Evolutionary conservation across 2,797 vertebrate genomes (phyloP).

Genomic region (Otus scops): DNA sequence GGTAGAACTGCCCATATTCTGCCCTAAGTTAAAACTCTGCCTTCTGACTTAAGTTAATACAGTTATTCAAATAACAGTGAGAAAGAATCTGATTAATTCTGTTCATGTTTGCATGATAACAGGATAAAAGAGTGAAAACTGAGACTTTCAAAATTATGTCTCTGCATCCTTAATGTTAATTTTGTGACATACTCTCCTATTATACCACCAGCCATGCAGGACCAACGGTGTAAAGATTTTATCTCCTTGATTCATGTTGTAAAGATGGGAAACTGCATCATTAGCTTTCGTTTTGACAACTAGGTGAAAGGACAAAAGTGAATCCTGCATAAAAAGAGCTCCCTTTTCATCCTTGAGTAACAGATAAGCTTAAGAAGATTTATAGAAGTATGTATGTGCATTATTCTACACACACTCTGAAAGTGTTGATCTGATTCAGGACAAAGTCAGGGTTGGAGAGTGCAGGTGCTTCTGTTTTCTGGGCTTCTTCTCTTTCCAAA

Average conservation of each 20-base stretch:
- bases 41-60: not conserved
- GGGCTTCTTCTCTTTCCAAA: not conserved
- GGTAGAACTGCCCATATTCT: not conserved
- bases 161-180: not conserved
- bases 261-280: slow-evolving; percentile 4
- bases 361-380: not conserved
- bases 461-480: not conserved
- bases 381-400: not conserved
- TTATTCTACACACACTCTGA: not conserved
- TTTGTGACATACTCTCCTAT: not conserved
- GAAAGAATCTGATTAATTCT: not conserved
- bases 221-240: not conserved
- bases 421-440: not conserved
- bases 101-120: not conserved
- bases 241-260: not conserved
- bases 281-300: slow-evolving; percentile 38
- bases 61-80: not conserved
- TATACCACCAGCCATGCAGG: not conserved
- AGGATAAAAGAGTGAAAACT: not conserved
- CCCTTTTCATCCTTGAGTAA: not conserved
- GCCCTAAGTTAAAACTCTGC: not conserved
- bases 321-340: slow-evolving; percentile 14
- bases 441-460: not conserved
- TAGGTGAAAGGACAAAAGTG: slow-evolving; percentile 19
- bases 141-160: not conserved